Evolutionary conservation across 2,888 invertebrate species (phyloP), one percentile per base, ranked within the genome.

Genomic region (Teleiodes luculella): DNA sequence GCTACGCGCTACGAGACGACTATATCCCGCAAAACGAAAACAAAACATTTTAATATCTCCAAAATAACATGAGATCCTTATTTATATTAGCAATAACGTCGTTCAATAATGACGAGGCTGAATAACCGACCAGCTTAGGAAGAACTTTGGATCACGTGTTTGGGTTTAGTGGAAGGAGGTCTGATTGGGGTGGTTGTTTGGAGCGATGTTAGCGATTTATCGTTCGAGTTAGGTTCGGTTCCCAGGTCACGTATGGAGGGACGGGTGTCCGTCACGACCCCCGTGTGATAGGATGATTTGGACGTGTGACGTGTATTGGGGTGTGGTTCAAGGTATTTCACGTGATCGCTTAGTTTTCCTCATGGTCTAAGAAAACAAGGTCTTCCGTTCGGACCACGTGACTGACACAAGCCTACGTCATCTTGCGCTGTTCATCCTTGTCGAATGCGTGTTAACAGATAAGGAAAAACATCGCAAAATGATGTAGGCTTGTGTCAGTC

Each of bases 11-110:
- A 35, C 35, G 35, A 35, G 11, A 35, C 60, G 58, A 16, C 70
- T 72, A 24, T 31, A 53, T 52, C 52, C 45, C 28, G 16, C 39
- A 18, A 10, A 39, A 16, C 39, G 65, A 75, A 72, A 76, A 79
- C 76, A 81, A 83, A 82, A 72, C 76, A 83, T 83, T 86, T 82
- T 86, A 86, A 87, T 86, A 87, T 83, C 80, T 65, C 74, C 78
- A 77, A 83, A 81, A 82, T 82, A 83, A 75, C 79, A 80, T 70
- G 70, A 75, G 74, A 76, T 72, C 74, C 73, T 85, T 86, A 84
- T 87, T 86, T 86, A 86, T 86, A 83, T 78, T 74, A 72, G 80
- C 82, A 85, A 86, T 86, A 86, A 84, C 83, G 78, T 69, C 74
- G 76, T 76, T 83, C 80, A 83, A 85, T 86, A 86, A 86, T 86